These are phyloP conservation scores for Hirundichthys speculiger DNA, from an alignment of 2,113 vertebrate genomes.

Conservation along the genomic window DNA sequence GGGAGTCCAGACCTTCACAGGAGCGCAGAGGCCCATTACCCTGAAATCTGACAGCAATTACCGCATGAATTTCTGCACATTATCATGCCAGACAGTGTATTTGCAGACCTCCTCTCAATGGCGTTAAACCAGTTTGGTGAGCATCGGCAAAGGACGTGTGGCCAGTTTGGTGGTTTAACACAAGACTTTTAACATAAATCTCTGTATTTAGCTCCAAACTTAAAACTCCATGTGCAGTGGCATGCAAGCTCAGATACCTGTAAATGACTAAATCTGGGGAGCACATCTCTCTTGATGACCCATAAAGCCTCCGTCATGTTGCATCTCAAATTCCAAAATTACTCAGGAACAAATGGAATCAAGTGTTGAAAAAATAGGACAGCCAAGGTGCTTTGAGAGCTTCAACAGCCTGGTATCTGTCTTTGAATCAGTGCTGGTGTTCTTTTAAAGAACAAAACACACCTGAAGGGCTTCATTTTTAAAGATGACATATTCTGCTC, in stretches of 20 bases:
- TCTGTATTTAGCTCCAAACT: conserved; percentile 10
- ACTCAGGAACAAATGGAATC: conserved; percentile 49
- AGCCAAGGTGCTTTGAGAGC: conserved; percentile 10
- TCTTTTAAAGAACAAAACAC: too few species aligned
- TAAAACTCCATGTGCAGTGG: conserved; percentile 26
- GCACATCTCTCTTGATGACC: too few species aligned
- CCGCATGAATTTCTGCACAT: conserved; percentile 59
- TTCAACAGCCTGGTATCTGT: conserved; percentile 22
- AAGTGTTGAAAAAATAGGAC: conserved; percentile 52
- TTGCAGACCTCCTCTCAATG: conserved; percentile 33
- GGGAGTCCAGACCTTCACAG: conserved; percentile 64
- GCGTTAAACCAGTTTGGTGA: conserved; percentile 51
- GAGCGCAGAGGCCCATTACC: conserved; percentile 55
- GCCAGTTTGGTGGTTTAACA: conserved; percentile 26
- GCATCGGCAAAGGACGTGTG: conserved; percentile 43
- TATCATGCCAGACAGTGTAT: conserved; percentile 60
- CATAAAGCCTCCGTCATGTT: conserved; percentile 33
- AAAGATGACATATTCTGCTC: conserved; percentile 35
- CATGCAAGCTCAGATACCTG: conserved; percentile 16
- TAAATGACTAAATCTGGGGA: not conserved
- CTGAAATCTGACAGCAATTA: conserved; percentile 78
- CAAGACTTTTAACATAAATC: conserved; percentile 18
- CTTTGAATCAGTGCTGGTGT: conserved; percentile 54
- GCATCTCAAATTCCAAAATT: conserved; percentile 38
- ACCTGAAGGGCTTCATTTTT: too few species aligned